These are phyloP conservation scores for Callosobruchus maculatus DNA, from an alignment of 2,888 invertebrate genomes.

Conservation along the genomic window DNA sequence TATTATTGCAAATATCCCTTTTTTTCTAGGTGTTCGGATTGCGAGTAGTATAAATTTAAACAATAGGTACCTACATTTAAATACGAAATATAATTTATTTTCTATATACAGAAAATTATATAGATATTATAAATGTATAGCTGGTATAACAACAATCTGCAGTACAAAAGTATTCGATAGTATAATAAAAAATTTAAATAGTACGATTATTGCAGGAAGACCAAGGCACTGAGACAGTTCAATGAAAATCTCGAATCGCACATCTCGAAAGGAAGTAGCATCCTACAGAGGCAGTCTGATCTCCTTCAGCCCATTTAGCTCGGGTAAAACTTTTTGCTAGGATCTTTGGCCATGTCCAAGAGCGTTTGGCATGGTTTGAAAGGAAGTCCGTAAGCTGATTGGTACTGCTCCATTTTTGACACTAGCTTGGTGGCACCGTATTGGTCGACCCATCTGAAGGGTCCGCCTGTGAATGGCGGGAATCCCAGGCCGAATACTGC, in stretches of 20 bases:
- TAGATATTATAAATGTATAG: neutral
- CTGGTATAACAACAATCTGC: constrained; percentile 5
- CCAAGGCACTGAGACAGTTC: neutral
- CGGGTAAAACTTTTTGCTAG: constrained; percentile 82
- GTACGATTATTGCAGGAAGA: neutral
- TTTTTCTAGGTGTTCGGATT: too few species aligned
- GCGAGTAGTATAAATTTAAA: too few species aligned
- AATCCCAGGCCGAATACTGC: constrained; percentile 99
- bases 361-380: constrained; percentile 93
- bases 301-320: constrained; percentile 15
- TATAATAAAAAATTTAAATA: constrained; percentile 1
- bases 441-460: constrained; percentile 89
- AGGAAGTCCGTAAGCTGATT: constrained; percentile 77
- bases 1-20: too few species aligned
- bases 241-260: neutral
- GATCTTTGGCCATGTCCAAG: constrained; percentile 87
- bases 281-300: neutral
- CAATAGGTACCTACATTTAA: neutral
- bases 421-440: constrained; percentile 90
- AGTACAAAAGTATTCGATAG: neutral
- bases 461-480: constrained; percentile 94
- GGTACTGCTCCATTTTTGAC: constrained; percentile 84
- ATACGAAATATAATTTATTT: constrained; percentile 4
- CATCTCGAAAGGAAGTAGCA: neutral
- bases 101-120: constrained; percentile 2